Percentiles rank a stretch among this genome's conserved stretches.
Conservation (phyloP, 2,113 vertebrate species). For the Dendropsophus ebraccatus region DNA sequence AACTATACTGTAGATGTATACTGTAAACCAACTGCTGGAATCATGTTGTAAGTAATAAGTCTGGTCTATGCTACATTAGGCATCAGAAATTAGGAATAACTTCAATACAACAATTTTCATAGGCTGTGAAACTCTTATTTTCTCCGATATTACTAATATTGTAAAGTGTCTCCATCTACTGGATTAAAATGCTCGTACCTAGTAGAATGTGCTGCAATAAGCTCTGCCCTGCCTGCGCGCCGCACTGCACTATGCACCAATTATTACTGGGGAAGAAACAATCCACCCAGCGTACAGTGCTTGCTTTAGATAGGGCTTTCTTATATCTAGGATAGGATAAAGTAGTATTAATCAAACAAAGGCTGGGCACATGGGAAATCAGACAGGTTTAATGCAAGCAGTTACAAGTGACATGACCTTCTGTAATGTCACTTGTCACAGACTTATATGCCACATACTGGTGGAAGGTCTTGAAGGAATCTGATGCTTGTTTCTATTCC, state of each 20-base stretch:
- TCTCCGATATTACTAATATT: not conserved
- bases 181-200: not conserved
- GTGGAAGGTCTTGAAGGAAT: conserved; percentile 72
- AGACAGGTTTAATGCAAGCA: conserved; percentile 92
- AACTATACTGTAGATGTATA: not conserved
- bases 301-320: conserved; percentile 71
- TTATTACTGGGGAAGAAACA: conserved; percentile 4
- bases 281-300: conserved; percentile 18
- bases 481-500: conserved; percentile 67
- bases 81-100: not conserved
- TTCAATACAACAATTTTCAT: not conserved
- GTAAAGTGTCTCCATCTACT: conserved; percentile 36
- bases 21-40: not conserved
- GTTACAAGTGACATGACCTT: conserved; percentile 98
- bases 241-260: not conserved
- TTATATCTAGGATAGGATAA: conserved; percentile 72
- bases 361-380: conserved; percentile 89
- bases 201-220: not conserved
- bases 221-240: not conserved
- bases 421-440: conserved; percentile 96
- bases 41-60: not conserved
- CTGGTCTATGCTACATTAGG: not conserved
- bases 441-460: conserved; percentile 78
- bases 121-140: not conserved
- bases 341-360: conserved; percentile 79